A percentile compares a stretch with the other conserved stretches of the same genome.
These are phyloP conservation scores for Desmophyllum pertusum DNA, from an alignment of 92 coral and sea anemone species.

Conservation along the genomic window DNA sequence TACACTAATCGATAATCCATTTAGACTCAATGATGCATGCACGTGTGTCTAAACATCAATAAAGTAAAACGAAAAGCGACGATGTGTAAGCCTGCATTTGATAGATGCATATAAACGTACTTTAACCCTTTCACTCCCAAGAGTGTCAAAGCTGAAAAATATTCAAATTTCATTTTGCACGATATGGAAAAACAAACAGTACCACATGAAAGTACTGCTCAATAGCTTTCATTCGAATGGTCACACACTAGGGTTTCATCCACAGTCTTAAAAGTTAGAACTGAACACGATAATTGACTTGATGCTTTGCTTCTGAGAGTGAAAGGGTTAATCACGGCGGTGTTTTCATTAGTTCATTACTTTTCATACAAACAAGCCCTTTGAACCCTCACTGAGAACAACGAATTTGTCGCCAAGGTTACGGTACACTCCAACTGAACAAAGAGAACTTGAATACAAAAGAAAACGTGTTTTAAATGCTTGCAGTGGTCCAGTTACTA, in stretches of 20 bases:
- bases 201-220: no score
- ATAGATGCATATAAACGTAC: neutral
- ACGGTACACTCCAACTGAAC: neutral
- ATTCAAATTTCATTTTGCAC: no score
- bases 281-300: no score
- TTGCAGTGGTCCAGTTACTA: neutral
- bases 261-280: no score
- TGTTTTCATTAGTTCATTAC: neutral
- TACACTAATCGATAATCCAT: neutral
- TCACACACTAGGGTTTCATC: no score
- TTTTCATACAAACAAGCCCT: neutral
- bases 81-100: neutral
- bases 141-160: no score
- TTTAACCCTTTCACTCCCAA: no score
- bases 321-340: neutral
- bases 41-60: neutral
- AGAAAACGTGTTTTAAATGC: conserved; percentile 20
- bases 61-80: neutral
- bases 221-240: no score
- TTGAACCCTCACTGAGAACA: neutral
- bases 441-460: conserved; percentile 21
- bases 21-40: neutral
- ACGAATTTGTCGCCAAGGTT: neutral
- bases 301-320: no score
- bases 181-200: no score